Percentiles rank a stretch among this genome's conserved stretches.
phyloP scores from a whole-genome alignment of 2,797 vertebrate species.

The Discoglossus pictus region DNA sequence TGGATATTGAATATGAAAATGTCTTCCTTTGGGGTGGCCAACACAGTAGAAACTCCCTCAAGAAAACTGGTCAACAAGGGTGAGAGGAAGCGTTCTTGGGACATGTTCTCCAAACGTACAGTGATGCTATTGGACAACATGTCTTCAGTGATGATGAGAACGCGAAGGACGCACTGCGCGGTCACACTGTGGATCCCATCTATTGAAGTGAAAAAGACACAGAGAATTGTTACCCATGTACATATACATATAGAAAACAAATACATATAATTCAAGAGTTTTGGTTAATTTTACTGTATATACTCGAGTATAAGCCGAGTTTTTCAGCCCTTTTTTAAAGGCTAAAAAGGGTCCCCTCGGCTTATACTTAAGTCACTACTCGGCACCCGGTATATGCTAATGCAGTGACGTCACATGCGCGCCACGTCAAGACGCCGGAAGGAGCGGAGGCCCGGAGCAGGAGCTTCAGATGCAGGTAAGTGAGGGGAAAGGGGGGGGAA shows the following conservation, averaged over 20 bases:
- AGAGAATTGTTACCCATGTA: background rate
- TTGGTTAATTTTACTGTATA: no score
- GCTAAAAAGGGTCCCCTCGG: no score
- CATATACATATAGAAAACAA: background rate
- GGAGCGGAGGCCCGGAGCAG: no score
- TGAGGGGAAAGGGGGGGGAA: no score
- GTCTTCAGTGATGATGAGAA: slow-evolving; percentile 96
- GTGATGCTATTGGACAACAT: slow-evolving; percentile 96
- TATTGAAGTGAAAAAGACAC: slow-evolving; percentile 58
- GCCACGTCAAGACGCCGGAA: no score
- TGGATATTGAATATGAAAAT: slow-evolving; percentile 98
- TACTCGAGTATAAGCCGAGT: no score
- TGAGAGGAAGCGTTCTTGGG: slow-evolving; percentile 95
- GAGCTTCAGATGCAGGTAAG: no score
- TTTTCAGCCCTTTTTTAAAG: no score
- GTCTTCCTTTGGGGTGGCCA: slow-evolving; percentile 87
- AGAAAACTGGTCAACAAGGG: slow-evolving; percentile 87
- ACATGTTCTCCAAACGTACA: slow-evolving; percentile 96
- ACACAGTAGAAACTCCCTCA: slow-evolving; percentile 90
- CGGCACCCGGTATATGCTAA: no score
- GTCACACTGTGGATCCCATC: slow-evolving; percentile 93
- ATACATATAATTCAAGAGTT: no score
- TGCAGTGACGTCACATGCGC: no score
- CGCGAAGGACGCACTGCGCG: slow-evolving; percentile 87
- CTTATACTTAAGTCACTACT: no score